Conservation (phyloP, 2,888 invertebrate genomes). For the Peribatodes rhomboidaria region DNA sequence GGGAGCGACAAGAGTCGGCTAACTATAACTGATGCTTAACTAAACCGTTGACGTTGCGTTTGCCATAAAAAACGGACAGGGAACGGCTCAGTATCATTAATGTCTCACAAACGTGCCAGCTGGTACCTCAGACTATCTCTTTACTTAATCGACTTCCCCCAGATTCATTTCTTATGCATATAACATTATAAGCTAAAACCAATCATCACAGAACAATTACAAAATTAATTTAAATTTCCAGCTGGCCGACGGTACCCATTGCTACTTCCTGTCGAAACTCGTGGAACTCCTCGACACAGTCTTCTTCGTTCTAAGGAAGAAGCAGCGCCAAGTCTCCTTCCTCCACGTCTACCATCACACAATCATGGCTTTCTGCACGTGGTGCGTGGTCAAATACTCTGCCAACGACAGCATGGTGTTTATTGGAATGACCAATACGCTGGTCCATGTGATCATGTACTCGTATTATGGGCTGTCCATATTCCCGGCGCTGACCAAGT, state of each 20-base stretch:
- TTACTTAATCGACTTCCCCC: too few species aligned
- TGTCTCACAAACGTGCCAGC: too few species aligned
- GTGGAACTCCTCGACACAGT: constrained; percentile 91
- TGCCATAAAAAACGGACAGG: too few species aligned
- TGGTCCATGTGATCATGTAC: constrained; percentile 93
- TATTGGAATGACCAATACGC: constrained; percentile 89
- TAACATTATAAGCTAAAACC: too few species aligned
- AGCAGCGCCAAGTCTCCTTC: constrained; percentile 91
- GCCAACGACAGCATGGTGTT: constrained; percentile 90
- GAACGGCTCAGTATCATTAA: too few species aligned
- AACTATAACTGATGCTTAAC: too few species aligned
- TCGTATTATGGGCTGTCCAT: constrained; percentile 91
- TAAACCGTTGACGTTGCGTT: too few species aligned
- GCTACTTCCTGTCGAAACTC: constrained; percentile 90
- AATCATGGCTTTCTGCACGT: constrained; percentile 89
- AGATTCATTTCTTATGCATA: too few species aligned
- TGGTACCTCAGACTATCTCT: too few species aligned
- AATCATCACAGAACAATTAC: too few species aligned
- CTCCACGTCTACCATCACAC: constrained; percentile 95
- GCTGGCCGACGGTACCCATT: constrained; percentile 74
- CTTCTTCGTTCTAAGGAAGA: constrained; percentile 94
- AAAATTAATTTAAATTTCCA: constrained; percentile 44
- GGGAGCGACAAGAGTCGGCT: too few species aligned
- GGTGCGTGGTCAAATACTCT: constrained; percentile 90
- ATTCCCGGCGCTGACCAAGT: constrained; percentile 89